A percentile compares a stretch with the other conserved stretches of the same genome.
These are phyloP conservation scores for Parnassius smintheus DNA, from an alignment of 2,888 invertebrate species.

Conservation along the genomic window DNA sequence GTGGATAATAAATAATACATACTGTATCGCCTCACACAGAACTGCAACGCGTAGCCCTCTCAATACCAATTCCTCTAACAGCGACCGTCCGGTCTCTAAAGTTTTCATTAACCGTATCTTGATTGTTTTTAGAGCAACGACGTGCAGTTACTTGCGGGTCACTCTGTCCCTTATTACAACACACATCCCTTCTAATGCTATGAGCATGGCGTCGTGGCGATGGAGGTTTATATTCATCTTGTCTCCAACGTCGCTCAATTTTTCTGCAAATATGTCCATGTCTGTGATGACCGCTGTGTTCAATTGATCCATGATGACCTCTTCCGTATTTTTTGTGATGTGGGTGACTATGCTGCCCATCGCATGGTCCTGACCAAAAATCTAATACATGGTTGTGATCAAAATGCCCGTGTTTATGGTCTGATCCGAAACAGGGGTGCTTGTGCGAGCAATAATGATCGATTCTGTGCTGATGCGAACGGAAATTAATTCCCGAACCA, in stretches of 20 bases:
- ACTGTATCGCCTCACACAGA: slow-evolving; percentile 15
- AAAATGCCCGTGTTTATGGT: background rate
- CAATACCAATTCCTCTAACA: slow-evolving; percentile 4
- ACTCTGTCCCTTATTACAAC: too few relatives aligned
- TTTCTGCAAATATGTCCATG: too few relatives aligned
- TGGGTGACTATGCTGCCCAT: background rate
- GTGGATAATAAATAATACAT: slow-evolving; percentile 16
- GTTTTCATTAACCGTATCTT: slow-evolving; percentile 4
- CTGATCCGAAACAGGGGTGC: background rate
- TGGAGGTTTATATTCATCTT: background rate
- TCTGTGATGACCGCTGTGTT: background rate
- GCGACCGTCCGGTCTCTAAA: slow-evolving; percentile 5
- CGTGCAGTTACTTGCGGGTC: background rate
- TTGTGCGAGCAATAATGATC: background rate
- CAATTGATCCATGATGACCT: background rate
- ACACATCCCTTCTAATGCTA: too few relatives aligned
- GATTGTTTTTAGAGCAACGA: slow-evolving; percentile 6
- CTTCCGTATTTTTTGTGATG: background rate
- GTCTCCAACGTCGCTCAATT: too few relatives aligned
- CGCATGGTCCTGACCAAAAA: background rate
- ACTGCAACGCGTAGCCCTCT: slow-evolving; percentile 12
- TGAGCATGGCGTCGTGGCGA: background rate
- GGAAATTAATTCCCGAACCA: background rate
- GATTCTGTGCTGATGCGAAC: background rate
- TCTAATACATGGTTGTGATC: background rate